Percentiles rank a stretch among this genome's conserved stretches.
Conservation (phyloP, 2,113 vertebrate genomes). For the Taxidea taxus region DNA sequence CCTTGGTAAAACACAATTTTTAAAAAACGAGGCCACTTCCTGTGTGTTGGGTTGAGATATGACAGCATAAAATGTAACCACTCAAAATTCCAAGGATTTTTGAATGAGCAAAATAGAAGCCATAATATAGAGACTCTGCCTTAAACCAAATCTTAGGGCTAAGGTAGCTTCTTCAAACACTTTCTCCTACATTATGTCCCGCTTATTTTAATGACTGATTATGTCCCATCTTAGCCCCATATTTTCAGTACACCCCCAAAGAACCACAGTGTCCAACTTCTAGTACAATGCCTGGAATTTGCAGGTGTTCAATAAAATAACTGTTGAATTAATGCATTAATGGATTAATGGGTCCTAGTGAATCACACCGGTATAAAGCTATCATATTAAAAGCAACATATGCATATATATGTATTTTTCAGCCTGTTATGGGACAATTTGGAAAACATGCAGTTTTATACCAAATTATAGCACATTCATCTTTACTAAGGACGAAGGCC, state of each 20-base stretch:
- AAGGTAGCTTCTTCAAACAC: neutral
- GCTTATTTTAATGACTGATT: neutral
- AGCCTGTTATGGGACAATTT: neutral
- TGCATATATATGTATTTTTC: neutral
- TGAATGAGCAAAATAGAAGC: neutral
- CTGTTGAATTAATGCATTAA: neutral
- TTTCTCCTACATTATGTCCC: neutral
- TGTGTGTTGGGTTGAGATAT: neutral
- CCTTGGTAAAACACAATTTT: neutral
- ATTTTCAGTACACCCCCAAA: neutral
- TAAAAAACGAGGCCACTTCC: neutral
- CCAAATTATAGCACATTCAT: neutral
- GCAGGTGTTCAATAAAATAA: constrained; percentile 1
- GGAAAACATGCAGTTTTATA: neutral
- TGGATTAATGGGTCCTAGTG: neutral
- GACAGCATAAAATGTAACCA: neutral
- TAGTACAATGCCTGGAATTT: neutral
- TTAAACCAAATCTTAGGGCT: neutral
- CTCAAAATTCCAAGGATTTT: neutral
- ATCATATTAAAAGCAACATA: neutral
- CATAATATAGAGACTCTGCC: neutral
- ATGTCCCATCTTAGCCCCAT: neutral
- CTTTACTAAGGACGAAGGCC: neutral
- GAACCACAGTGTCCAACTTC: neutral
- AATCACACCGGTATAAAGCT: neutral